Base-by-base conservation (phyloP, 2,888 invertebrate species). In the Oligia strigilis region DNA sequence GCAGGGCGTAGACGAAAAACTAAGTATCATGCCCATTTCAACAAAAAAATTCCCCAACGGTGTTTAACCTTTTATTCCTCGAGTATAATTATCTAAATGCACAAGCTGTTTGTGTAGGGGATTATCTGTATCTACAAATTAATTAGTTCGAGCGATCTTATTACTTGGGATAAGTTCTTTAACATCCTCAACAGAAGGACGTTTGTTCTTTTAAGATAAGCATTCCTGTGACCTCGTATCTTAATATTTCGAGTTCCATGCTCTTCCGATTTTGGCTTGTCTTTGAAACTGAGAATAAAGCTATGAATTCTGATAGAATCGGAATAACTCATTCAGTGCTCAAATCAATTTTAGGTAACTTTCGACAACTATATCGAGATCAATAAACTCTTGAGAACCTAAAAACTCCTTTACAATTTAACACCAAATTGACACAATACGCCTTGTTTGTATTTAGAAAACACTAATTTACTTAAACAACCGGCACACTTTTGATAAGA, bases 401-500 rank as follows among this genome's bases (percentile, higher is more conserved):
- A 4, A 66, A 49, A 81, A 58, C 36, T 17, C 14, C 17, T 40
- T 64, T 46, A 36, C 4, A 55, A 29, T 58, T 1, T n/a, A 84
- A 71, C 58, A 67, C 19, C 19, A 40, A 23, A 46, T 82, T 46
- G 14, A 80, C 36, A 72, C 70, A 69, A 60, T 65, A 62, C 43
- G 64, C 49, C 65, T 80, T 84, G 69, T 80, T 81, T 84, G 52
- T 87, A 72, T 87, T 76, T 69, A 72, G 58, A 77, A 77, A 75
- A 76, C 66, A 79, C 23, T 64, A 85, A 81, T 84, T 80, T 71
- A 81, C 70, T 84, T 66, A 73, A 75, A 75, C 66, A 80, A 65
- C 74, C 67, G 49, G 66, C 75, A 76, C 69, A 88, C 69, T 67
- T 82, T 43, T 80, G 91, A 91, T 90, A 90, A 88, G 73, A 86